Evolutionary conservation across 64 coral and sea anemone species (phyloP), one percentile per base, ranked within the genome.

Genomic region (Stichodactyla helianthus): DNA sequence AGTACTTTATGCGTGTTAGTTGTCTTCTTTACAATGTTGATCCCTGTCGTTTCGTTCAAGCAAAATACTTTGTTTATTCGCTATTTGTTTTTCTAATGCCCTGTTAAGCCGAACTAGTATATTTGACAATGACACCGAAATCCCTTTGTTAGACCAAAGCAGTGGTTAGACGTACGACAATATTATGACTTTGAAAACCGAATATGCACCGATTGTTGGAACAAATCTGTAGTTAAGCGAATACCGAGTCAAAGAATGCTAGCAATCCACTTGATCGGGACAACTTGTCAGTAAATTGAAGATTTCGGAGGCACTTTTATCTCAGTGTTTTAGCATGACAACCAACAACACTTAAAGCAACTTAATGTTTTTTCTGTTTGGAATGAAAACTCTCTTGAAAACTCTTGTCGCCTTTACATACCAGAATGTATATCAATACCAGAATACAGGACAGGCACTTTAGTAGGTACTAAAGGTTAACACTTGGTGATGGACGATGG

Each of bases 301-400:
- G 11, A 31, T 44, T 31, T 10, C 68, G 25, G 23, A 74, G 25
- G 25, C 11, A 26, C 25, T 74, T 31, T 74, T 74, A 74, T 74
- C 68, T 74, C 25, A 11, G 7, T n/a, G 4, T 31, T 74, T 74
- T 11, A 31, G 68, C 25, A 74, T 26, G 68, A 74, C 25, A 74
- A 23, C 6, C 22, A 31, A 31, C 68, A 74, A 74, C 22, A 31
- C 68, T 74, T 31, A 31, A 74, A 74, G 68, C 12, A 74, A 26
- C 68, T 74, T 74, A 74, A 74, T 74, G 26, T 31, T 7, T 31
- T 74, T 74, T 74, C n/a, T 74, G 68, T 74, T 74, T 74, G 25
- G 68, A 74, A 11, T 74, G 68, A 74, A 74, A 74, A 74, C 68
- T 74, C 68, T 27, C 68, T 74, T 8, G 25, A 74, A 70, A 74